Evolutionary conservation across 2,113 vertebrate species (phyloP).

Genomic region (Eudyptes chrysolophus): DNA sequence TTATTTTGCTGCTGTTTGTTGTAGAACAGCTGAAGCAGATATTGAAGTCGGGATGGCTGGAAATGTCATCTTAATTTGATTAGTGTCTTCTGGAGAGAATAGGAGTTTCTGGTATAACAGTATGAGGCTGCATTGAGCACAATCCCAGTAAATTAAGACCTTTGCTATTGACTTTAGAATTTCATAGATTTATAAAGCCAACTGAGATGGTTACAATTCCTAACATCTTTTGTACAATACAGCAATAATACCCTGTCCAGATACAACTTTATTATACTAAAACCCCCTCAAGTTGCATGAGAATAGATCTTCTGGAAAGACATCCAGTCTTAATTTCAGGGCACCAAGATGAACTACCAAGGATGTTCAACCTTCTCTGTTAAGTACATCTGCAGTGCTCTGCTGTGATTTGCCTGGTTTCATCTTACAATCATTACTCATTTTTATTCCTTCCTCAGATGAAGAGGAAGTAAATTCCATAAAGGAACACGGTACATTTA

Average conservation of each 20-base stretch:
- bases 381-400: background rate
- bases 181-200: background rate
- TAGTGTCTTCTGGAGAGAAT: background rate
- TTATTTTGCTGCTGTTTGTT: background rate
- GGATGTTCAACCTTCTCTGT: background rate
- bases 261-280: background rate
- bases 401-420: background rate
- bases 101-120: background rate
- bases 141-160: background rate
- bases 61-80: background rate
- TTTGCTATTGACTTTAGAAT: background rate
- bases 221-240: background rate
- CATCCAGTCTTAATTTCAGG: background rate
- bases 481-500: background rate
- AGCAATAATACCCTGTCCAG: background rate
- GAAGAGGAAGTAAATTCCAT: background rate
- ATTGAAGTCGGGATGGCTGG: background rate
- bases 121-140: background rate
- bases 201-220: background rate
- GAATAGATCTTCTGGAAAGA: background rate
- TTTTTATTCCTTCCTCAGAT: background rate
- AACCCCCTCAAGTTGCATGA: background rate
- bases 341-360: background rate
- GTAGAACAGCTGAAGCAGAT: background rate
- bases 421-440: background rate